Conservation (phyloP, 1,140 invertebrate species). For the Tetramorium simillimum region DNA sequence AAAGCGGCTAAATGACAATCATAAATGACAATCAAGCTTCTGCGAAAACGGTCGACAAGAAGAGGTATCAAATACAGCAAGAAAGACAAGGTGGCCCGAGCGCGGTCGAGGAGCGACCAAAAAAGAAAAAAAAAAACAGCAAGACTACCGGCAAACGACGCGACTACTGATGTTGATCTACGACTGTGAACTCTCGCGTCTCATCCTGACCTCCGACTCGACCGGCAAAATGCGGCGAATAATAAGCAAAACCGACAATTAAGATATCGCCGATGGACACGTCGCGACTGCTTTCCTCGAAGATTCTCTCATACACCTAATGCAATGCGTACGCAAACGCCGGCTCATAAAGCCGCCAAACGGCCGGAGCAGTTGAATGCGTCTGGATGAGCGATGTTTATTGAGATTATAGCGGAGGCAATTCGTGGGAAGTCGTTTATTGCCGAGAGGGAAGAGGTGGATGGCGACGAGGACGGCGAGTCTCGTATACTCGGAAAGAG, state of each 20-base stretch:
- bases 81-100: neutral
- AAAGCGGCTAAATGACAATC: conserved; percentile 63
- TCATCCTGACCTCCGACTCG: conserved; percentile 59
- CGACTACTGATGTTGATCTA: conserved; percentile 72
- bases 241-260: conserved; percentile 80
- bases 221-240: conserved; percentile 68
- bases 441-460: conserved; percentile 38
- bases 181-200: conserved; percentile 69
- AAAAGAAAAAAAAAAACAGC: neutral
- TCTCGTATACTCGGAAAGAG: conserved; percentile 57
- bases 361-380: conserved; percentile 71
- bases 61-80: neutral
- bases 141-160: conserved; percentile 17
- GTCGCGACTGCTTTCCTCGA: conserved; percentile 26
- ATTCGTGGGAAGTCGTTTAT: conserved; percentile 79
- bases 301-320: conserved; percentile 47
- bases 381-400: conserved; percentile 79
- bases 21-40: conserved; percentile 80
- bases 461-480: neutral
- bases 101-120: neutral
- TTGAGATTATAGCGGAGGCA: conserved; percentile 78
- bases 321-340: conserved; percentile 58
- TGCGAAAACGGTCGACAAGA: conserved; percentile 49
- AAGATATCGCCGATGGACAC: conserved; percentile 76
- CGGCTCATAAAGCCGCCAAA: conserved; percentile 71